These are phyloP conservation scores for Pangasius sanitwongsei DNA, from an alignment of 2,797 vertebrate species.

Conservation along the genomic window DNA sequence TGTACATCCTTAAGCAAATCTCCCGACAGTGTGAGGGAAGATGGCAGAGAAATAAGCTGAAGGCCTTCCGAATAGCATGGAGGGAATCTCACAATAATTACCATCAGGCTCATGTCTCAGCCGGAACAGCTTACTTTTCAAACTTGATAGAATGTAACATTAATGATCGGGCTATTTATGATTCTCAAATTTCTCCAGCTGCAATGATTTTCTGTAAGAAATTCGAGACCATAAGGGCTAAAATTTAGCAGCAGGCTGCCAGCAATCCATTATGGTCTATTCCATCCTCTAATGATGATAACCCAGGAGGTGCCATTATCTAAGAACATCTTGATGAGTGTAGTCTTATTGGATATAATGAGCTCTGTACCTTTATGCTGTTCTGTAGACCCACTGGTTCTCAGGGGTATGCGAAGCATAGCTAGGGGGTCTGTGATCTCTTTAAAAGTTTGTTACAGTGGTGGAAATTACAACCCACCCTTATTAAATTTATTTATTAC, in stretches of 20 bases:
- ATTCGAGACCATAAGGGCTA: neutral
- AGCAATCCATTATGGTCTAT: slow-evolving; percentile 4
- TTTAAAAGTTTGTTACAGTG: neutral
- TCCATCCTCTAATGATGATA: slow-evolving; percentile 11
- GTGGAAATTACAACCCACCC: neutral
- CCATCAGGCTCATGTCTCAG: neutral
- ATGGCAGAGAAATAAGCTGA: neutral
- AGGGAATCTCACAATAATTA: slow-evolving; percentile 10
- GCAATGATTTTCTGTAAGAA: slow-evolving; percentile 9
- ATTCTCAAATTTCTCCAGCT: neutral
- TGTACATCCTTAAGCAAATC: neutral
- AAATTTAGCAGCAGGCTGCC: neutral
- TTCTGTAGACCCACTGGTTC: neutral
- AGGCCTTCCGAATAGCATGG: neutral
- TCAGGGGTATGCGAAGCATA: neutral
- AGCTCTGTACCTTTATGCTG: slow-evolving; percentile 9
- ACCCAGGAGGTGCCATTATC: slow-evolving; percentile 16
- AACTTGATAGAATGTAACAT: slow-evolving; percentile 1
- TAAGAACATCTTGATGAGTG: neutral
- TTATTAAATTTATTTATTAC: too few species aligned
- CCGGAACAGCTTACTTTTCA: neutral
- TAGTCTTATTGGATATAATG: neutral
- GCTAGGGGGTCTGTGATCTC: neutral
- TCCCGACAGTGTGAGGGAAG: neutral
- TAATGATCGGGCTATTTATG: slow-evolving; percentile 2